Evolutionary conservation across 2,888 invertebrate species (phyloP).

Genomic region (Parnassius glacialis): DNA sequence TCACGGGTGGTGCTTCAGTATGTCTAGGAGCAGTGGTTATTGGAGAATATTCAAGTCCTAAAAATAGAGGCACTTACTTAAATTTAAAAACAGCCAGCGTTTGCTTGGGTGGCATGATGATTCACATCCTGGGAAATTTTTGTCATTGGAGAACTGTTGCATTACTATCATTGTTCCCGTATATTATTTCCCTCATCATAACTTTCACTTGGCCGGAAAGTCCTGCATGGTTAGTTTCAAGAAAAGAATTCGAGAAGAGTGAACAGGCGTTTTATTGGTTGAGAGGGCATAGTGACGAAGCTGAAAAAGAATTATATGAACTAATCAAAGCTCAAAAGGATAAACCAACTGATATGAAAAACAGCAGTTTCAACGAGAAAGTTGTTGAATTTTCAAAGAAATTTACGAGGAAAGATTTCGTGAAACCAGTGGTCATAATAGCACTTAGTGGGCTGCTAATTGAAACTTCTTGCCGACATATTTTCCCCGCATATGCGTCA

Average conservation of each 20-base stretch:
- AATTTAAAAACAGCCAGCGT: conserved; percentile 53
- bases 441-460: conserved; percentile 42
- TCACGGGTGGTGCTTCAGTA: conserved; percentile 44
- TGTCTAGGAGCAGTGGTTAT: conserved; percentile 53
- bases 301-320: conserved; percentile 42
- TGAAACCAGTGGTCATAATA: conserved; percentile 49
- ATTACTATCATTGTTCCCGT: conserved; percentile 41
- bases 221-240: conserved; percentile 81
- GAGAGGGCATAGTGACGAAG: conserved; percentile 53
- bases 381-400: conserved; percentile 40
- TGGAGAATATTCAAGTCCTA: conserved; percentile 57
- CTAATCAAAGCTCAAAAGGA: conserved; percentile 47
- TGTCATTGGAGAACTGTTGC: conserved; percentile 50
- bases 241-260: conserved; percentile 69
- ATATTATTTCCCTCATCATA: conserved; percentile 40
- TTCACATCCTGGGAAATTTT: conserved; percentile 45
- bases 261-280: conserved; percentile 72
- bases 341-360: conserved; percentile 25
- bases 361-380: conserved; percentile 27
- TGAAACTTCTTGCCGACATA: conserved; percentile 53
- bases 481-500: conserved; percentile 56
- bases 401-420: conserved; percentile 50
- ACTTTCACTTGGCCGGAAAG: conserved; percentile 80
- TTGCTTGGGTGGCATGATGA: conserved; percentile 45
- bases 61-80: conserved; percentile 53